Evolutionary conservation across 2,888 invertebrate species (phyloP).

Genomic region (Mactromeris polynyma): DNA sequence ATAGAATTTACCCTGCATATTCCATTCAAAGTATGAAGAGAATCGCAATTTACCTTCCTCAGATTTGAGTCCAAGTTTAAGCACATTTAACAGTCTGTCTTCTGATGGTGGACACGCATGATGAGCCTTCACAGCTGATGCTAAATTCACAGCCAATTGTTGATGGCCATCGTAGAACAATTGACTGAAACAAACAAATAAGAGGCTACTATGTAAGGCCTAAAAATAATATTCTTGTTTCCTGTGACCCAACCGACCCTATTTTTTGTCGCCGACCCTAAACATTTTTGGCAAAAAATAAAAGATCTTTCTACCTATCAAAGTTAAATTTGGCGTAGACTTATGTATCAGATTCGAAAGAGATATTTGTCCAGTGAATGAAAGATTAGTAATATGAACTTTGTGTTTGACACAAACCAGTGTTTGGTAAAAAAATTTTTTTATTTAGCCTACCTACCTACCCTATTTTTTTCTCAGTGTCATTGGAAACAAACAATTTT

Average conservation of each 20-base stretch:
- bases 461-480: too few relatives aligned
- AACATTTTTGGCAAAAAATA: too few relatives aligned
- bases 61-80: slow-evolving; percentile 94
- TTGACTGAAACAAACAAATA: slow-evolving; percentile 91
- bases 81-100: slow-evolving; percentile 95
- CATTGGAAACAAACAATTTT: too few relatives aligned
- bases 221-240: neutral
- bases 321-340: too few relatives aligned
- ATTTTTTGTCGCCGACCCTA: neutral
- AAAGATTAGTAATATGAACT: too few relatives aligned
- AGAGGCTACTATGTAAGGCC: neutral
- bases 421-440: too few relatives aligned
- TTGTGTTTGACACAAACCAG: too few relatives aligned
- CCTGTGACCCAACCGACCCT: neutral
- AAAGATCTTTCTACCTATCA: neutral
- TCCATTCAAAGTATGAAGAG: too few relatives aligned
- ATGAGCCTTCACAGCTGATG: slow-evolving; percentile 95
- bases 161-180: slow-evolving; percentile 99
- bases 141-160: slow-evolving; percentile 94
- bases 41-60: slow-evolving; percentile 90
- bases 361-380: too few relatives aligned
- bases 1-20: too few relatives aligned
- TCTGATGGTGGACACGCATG: slow-evolving; percentile 98
- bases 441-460: too few relatives aligned
- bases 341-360: neutral